Base-by-base conservation (phyloP, 1,140 invertebrate species). In the Anoplophora glabripennis region DNA sequence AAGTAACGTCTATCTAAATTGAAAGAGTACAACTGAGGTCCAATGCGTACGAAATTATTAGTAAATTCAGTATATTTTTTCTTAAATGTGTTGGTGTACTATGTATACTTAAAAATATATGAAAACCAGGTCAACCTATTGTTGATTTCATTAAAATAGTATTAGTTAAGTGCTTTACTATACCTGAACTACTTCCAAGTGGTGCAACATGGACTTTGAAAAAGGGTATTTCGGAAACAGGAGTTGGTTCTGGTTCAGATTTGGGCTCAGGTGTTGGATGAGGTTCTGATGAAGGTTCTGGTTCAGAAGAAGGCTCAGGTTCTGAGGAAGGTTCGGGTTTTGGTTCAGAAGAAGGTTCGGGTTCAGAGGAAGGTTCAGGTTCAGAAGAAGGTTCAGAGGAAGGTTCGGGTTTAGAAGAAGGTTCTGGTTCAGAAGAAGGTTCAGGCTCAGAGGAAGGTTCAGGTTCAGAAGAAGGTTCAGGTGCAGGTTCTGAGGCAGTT, bases 391-490 rank as follows among this genome's bases (percentile, higher is more conserved):
- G 63, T 54, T 68, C 0, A 73, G n/a, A n/a, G n/a, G n/a, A n/a
- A n/a, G n/a, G 72, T 62, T 77, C 73, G 2, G 76, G 68, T 68
- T 80, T 77, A 0, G 79, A 72, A 44, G 76, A 74, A 1, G 79
- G 72, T 63, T 79, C 76, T 7, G 75, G 66, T 44, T 72, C 66
- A 8, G 72, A 63, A 56, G 68, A 42, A 21, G 63, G 71, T 65
- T 76, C 74, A 0, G 75, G 70, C 64, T 73, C 68, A n/a, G 28
- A 59, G 61, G 34, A 66, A 0, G 77, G 73, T 72, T 77, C 76
- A 1, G 75, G 57, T 65, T 64, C 65, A 2, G 75, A 70, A 63
- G 72, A 70, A 1, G 77, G 66, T 62, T 78, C 74, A 11, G 80
- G 73, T 58, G 74, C 72, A 0, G 80, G 72, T 69, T 77, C 70